Evolutionary conservation across 2,113 vertebrate genomes (phyloP).

Genomic region (Nymphicus hollandicus): DNA sequence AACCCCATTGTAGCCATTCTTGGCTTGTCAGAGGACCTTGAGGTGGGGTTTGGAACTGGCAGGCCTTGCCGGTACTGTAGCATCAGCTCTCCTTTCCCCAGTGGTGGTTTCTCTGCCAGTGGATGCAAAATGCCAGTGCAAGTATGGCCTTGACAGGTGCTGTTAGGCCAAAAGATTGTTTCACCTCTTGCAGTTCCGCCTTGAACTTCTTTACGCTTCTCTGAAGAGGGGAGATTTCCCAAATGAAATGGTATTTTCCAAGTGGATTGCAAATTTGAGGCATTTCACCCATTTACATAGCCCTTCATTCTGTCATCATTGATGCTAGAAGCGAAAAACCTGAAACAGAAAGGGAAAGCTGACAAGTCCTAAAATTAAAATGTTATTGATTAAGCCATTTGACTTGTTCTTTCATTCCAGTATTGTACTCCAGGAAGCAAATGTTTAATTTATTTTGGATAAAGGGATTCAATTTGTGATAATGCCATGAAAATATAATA

Average conservation of each 20-base stretch:
- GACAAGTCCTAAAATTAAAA: conserved; percentile 62
- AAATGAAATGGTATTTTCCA: conserved; percentile 28
- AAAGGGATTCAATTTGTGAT: conserved; percentile 60
- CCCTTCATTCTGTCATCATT: conserved; percentile 31
- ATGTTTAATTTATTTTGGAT: conserved; percentile 69
- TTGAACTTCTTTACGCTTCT: background rate
- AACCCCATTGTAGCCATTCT: background rate
- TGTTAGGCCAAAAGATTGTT: background rate
- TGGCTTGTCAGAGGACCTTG: background rate
- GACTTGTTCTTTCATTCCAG: conserved; percentile 46
- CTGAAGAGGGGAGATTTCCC: conserved; percentile 23
- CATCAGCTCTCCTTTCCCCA: background rate
- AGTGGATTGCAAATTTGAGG: background rate
- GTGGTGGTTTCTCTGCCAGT: background rate
- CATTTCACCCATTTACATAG: conserved; percentile 25
- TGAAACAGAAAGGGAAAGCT: conserved; percentile 18
- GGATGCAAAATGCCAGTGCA: background rate
- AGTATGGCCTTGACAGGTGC: background rate
- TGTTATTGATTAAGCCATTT: conserved; percentile 58
- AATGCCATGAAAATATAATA: conserved; percentile 55
- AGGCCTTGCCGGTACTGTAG: background rate
- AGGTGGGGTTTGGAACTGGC: background rate
- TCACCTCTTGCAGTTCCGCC: conserved; percentile 1
- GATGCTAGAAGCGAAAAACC: conserved; percentile 2
- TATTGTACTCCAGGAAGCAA: conserved; percentile 60